Conservation (phyloP, 92 coral and sea anemone species). For the Porites divaricata region DNA sequence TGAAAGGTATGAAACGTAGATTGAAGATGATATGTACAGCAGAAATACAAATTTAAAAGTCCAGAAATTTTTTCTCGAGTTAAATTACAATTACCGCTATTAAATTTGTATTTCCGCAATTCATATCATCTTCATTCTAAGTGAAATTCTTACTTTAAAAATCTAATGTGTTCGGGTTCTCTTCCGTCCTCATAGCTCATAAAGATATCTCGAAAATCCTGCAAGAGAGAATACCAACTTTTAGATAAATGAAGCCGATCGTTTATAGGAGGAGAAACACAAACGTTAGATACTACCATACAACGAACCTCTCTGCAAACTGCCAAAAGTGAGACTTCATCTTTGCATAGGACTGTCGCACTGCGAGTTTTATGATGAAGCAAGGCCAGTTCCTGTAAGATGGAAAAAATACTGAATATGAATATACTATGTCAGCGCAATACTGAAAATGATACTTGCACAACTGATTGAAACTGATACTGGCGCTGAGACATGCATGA, state of each 20-base stretch:
- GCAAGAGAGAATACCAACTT: neutral
- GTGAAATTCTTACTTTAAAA: slow-evolving; percentile 62
- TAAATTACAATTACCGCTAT: too few relatives aligned
- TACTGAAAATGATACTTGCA: too few relatives aligned
- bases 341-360: slow-evolving; percentile 92
- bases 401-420: neutral
- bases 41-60: too few relatives aligned
- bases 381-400: slow-evolving; percentile 83
- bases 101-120: too few relatives aligned
- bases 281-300: neutral
- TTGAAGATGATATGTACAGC: too few relatives aligned
- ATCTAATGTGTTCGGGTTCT: slow-evolving; percentile 90
- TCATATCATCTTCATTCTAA: too few relatives aligned
- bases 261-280: neutral
- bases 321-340: slow-evolving; percentile 89
- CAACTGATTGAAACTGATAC: too few relatives aligned
- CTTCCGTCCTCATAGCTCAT: slow-evolving; percentile 90
- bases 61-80: neutral
- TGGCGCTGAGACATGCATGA: neutral
- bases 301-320: slow-evolving; percentile 88
- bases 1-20: too few relatives aligned
- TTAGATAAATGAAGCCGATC: neutral
- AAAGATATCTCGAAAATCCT: slow-evolving; percentile 95
- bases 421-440: neutral
- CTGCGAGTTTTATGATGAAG: slow-evolving; percentile 88